Percentiles rank a stretch among this genome's conserved stretches.
These are phyloP conservation scores for Hermaeophaga mercurialis DNA, from an alignment of 2,888 invertebrate species.

Conservation along the genomic window DNA sequence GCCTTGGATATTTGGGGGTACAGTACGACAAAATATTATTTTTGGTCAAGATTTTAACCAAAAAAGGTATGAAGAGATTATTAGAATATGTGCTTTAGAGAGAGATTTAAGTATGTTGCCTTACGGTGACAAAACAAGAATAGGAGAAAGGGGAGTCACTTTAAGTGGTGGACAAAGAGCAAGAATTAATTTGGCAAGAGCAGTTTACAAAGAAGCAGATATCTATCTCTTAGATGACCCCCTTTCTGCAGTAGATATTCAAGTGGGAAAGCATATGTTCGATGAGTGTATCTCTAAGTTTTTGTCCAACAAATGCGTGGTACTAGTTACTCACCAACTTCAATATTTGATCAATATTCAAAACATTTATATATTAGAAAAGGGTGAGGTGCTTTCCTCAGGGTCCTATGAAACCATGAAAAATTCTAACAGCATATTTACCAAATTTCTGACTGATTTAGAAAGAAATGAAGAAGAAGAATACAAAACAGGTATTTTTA, in stretches of 20 bases:
- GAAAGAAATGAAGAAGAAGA: conserved; percentile 41
- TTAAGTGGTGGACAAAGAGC: conserved; percentile 84
- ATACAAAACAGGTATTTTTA: conserved; percentile 25
- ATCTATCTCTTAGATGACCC: conserved; percentile 90
- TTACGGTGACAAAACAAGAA: conserved; percentile 78
- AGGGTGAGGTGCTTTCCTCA: conserved; percentile 62
- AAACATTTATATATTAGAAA: conserved; percentile 63
- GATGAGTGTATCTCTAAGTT: conserved; percentile 73
- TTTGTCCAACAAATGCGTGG: conserved; percentile 68
- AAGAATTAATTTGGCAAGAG: conserved; percentile 82
- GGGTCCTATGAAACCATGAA: conserved; percentile 67
- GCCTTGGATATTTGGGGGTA: conserved; percentile 81
- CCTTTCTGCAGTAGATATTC: conserved; percentile 85
- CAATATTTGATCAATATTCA: conserved; percentile 66
- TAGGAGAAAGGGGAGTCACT: conserved; percentile 74
- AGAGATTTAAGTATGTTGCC: conserved; percentile 75
- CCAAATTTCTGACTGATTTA: conserved; percentile 53
- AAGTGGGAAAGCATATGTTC: conserved; percentile 85
- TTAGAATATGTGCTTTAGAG: conserved; percentile 72
- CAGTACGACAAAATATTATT: conserved; percentile 88
- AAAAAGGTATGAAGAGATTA: conserved; percentile 67
- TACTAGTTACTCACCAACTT: conserved; percentile 77
- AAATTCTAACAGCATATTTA: conserved; percentile 74
- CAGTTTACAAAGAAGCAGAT: conserved; percentile 78
- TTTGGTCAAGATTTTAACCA: conserved; percentile 80